A percentile compares a stretch with the other conserved stretches of the same genome.
These are phyloP conservation scores for Carassius auratus DNA, from an alignment of 2,113 vertebrate genomes.

Conservation along the genomic window DNA sequence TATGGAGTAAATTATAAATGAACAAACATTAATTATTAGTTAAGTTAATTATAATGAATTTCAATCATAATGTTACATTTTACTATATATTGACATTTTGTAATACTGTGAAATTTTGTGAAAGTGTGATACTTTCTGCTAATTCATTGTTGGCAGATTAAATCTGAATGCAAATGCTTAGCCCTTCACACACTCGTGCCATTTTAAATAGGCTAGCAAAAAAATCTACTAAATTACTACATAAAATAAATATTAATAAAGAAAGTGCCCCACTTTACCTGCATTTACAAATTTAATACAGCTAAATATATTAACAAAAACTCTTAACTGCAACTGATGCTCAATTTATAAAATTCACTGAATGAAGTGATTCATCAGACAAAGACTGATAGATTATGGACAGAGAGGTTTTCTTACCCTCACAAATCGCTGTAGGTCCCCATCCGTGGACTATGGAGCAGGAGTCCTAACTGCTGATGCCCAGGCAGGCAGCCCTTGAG, in stretches of 20 bases:
- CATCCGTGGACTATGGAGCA: constrained; percentile 45
- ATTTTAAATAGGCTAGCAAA: neutral
- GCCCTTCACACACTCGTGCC: neutral
- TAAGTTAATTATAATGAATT: too few relatives aligned
- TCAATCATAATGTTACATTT: too few relatives aligned
- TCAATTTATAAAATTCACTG: neutral
- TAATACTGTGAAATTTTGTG: too few relatives aligned
- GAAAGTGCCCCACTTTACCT: neutral
- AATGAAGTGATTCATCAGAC: neutral
- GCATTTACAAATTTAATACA: neutral
- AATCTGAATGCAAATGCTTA: neutral
- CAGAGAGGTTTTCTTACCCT: constrained; percentile 47
- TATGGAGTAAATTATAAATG: too few relatives aligned
- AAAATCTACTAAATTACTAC: neutral
- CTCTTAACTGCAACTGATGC: neutral
- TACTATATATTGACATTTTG: too few relatives aligned
- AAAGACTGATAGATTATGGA: neutral
- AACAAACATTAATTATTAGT: too few relatives aligned
- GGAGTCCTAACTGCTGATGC: constrained; percentile 42
- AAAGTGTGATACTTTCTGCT: too few relatives aligned
- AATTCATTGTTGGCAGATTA: too few relatives aligned
- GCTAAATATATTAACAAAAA: neutral
- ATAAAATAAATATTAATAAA: neutral
- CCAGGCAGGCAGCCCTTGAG: constrained; percentile 48
- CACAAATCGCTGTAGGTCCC: constrained; percentile 29